Conservation (phyloP, 2,888 invertebrate species). For the Schizotus pectinicornis region DNA sequence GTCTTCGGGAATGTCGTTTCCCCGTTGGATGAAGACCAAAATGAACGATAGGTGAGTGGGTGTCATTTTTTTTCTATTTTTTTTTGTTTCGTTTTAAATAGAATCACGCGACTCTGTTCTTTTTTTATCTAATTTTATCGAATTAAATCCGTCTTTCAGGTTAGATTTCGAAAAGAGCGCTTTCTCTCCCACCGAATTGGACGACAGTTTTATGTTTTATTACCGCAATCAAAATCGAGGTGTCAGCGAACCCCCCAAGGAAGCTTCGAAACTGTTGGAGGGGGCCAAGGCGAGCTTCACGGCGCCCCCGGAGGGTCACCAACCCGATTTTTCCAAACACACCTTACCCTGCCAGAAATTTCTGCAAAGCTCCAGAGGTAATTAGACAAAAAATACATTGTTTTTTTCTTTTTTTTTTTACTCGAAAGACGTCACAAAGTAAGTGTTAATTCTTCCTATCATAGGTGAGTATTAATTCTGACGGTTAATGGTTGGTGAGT, state of each 20-base stretch:
- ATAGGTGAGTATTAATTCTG: no score
- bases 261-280: slow-evolving; percentile 36
- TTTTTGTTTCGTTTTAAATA: not conserved
- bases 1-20: slow-evolving; percentile 68
- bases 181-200: slow-evolving; percentile 75
- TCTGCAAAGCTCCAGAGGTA: slow-evolving; percentile 52
- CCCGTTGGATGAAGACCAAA: slow-evolving; percentile 76
- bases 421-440: not conserved
- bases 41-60: slow-evolving; percentile 61
- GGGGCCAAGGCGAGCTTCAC: slow-evolving; percentile 3
- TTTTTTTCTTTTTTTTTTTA: not conserved
- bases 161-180: slow-evolving; percentile 65
- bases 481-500: no score
- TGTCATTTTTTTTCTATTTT: no score
- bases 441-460: no score
- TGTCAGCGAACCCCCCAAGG: slow-evolving; percentile 53
- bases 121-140: slow-evolving; percentile 2
- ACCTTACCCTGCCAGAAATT: slow-evolving; percentile 73
- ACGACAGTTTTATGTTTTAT: slow-evolving; percentile 74
- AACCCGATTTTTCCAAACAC: slow-evolving; percentile 65
- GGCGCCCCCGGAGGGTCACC: slow-evolving; percentile 10
- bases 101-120: not conserved
- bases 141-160: slow-evolving; percentile 43
- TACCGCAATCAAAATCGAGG: slow-evolving; percentile 41
- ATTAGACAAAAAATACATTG: slow-evolving; percentile 27